Conservation (phyloP, 2,888 invertebrate genomes). For the Apotomis turbidana region DNA sequence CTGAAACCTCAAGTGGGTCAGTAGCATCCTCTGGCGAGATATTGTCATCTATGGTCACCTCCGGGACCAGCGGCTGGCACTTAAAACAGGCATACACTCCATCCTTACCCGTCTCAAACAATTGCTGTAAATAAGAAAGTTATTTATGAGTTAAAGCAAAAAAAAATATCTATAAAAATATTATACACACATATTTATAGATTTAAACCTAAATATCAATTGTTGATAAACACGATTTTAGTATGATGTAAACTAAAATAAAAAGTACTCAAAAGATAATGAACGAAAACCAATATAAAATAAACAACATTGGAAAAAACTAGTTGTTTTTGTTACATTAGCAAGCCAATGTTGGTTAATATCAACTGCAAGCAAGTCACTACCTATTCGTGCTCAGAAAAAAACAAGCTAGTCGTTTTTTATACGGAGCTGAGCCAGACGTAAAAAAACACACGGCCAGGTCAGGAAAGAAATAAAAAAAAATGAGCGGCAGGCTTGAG, state of each 20-base stretch:
- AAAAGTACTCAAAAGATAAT: neutral
- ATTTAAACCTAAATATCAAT: neutral
- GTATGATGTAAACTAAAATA: neutral
- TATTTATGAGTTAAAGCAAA: neutral
- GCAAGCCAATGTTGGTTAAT: slow-evolving; percentile 31
- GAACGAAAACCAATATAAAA: neutral
- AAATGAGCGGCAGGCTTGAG: slow-evolving; percentile 80
- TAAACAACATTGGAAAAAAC: slow-evolving; percentile 16
- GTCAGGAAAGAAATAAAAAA: slow-evolving; percentile 68
- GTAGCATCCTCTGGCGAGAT: slow-evolving; percentile 48
- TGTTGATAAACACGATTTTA: neutral
- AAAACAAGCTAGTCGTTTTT: slow-evolving; percentile 65
- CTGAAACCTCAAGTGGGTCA: slow-evolving; percentile 52
- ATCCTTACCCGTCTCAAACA: slow-evolving; percentile 77
- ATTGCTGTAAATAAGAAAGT: slow-evolving; percentile 62
- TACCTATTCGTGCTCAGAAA: slow-evolving; percentile 50
- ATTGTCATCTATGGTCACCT: slow-evolving; percentile 71
- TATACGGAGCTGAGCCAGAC: slow-evolving; percentile 77
- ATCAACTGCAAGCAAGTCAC: slow-evolving; percentile 38
- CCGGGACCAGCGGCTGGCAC: slow-evolving; percentile 79
- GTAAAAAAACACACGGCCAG: slow-evolving; percentile 76
- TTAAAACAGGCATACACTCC: slow-evolving; percentile 78
- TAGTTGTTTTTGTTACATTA: slow-evolving; percentile 30
- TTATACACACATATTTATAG: neutral
- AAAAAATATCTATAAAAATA: neutral